Percentiles rank a stretch among this genome's conserved stretches.
These are phyloP conservation scores for Anolis carolinensis DNA, from an alignment of 2,113 vertebrate species.

Conservation along the genomic window DNA sequence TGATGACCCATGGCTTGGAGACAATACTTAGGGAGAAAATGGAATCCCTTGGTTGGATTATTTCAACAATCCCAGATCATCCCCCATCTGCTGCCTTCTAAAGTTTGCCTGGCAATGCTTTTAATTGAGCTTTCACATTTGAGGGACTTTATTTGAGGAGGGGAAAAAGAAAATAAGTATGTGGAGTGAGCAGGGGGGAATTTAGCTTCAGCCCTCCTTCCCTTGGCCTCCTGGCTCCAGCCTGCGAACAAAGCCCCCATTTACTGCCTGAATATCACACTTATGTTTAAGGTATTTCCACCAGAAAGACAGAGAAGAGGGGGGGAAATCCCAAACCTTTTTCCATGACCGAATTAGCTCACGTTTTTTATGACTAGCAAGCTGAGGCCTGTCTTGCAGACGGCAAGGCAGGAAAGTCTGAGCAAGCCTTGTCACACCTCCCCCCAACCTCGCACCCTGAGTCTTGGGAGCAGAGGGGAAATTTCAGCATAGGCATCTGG, in stretches of 20 bases:
- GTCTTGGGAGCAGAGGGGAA: neutral
- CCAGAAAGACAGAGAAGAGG: conserved; percentile 15
- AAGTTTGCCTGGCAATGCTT: conserved; percentile 8
- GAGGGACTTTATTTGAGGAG: conserved; percentile 28
- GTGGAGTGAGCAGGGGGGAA: conserved; percentile 27
- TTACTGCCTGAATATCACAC: conserved; percentile 39
- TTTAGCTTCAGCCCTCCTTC: conserved; percentile 15
- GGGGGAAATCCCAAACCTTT: conserved; percentile 28
- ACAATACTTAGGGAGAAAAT: neutral
- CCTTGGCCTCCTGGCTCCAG: conserved; percentile 34
- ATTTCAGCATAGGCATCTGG: conserved; percentile 16
- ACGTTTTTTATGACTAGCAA: conserved; percentile 33
- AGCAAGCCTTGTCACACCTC: neutral
- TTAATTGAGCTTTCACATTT: conserved; percentile 28
- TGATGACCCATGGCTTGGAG: neutral
- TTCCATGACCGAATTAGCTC: conserved; percentile 47
- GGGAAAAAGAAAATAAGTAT: neutral
- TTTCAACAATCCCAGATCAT: neutral
- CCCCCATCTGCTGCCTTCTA: neutral
- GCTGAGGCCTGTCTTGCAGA: conserved; percentile 36
- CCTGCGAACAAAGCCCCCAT: conserved; percentile 44
- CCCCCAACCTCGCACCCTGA: neutral
- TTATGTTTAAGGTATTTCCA: conserved; percentile 48
- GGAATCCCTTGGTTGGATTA: neutral
- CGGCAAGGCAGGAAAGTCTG: conserved; percentile 27